Conservation (phyloP, 2,888 invertebrate genomes). For the Sussaba pulchella region DNA sequence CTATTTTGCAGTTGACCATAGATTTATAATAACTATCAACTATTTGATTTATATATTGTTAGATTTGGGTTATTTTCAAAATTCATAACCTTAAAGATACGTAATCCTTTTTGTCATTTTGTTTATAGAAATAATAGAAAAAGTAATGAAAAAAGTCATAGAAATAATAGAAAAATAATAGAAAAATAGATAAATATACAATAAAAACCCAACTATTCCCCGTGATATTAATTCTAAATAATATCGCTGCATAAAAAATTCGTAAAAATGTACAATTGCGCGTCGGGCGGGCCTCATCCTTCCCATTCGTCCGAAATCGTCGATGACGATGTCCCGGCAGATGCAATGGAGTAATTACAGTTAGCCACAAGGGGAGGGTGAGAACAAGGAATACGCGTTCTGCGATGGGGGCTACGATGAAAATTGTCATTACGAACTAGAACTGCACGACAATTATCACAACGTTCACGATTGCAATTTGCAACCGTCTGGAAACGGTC, state of each 20-base stretch:
- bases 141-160: too few relatives aligned
- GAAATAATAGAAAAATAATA: too few relatives aligned
- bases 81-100: too few relatives aligned
- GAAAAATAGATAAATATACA: too few relatives aligned
- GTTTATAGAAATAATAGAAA: too few relatives aligned
- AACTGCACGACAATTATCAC: slow-evolving; percentile 83
- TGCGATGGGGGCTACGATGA: slow-evolving; percentile 77
- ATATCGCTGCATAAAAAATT: background rate
- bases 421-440: slow-evolving; percentile 82
- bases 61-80: too few relatives aligned
- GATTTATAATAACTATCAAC: too few relatives aligned
- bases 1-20: too few relatives aligned
- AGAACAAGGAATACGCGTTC: slow-evolving; percentile 67
- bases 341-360: slow-evolving; percentile 81
- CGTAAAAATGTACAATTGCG: background rate
- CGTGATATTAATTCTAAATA: too few relatives aligned
- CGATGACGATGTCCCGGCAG: slow-evolving; percentile 75
- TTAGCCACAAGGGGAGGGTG: slow-evolving; percentile 69
- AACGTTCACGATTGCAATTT: slow-evolving; percentile 83
- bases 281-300: slow-evolving; percentile 17
- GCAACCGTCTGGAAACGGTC: slow-evolving; percentile 82
- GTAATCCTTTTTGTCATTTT: too few relatives aligned
- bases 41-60: too few relatives aligned
- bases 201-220: too few relatives aligned
- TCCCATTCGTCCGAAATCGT: slow-evolving; percentile 38